phyloP scores from a whole-genome alignment of 1,140 invertebrate genomes.

The Orius insidiosus region DNA sequence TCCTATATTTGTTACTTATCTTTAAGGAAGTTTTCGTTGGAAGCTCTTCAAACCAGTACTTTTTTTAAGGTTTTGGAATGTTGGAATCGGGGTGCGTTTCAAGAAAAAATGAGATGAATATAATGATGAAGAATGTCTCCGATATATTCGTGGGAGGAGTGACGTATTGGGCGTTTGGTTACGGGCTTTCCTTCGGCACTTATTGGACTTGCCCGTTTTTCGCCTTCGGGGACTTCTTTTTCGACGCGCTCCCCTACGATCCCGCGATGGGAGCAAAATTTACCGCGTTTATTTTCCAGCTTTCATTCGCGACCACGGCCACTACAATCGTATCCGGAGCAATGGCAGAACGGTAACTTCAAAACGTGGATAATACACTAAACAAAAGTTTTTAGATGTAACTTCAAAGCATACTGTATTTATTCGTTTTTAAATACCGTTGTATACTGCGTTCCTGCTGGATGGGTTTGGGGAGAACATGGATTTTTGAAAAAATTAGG shows the following conservation, averaged over 20 bases:
- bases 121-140: conserved; percentile 94
- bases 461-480: conserved; percentile 78
- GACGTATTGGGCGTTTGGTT: conserved; percentile 90
- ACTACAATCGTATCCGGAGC: conserved; percentile 80
- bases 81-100: conserved; percentile 83
- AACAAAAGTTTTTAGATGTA: conserved; percentile 51
- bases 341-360: conserved; percentile 77
- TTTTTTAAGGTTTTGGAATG: conserved; percentile 54
- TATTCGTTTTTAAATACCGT: conserved; percentile 79
- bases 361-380: no score
- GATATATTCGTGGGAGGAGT: conserved; percentile 82
- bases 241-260: conserved; percentile 46
- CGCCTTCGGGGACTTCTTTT: conserved; percentile 48
- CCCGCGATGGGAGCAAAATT: conserved; percentile 57
- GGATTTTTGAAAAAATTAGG: conserved; percentile 68
- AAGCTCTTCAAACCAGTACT: no score
- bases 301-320: conserved; percentile 78
- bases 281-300: conserved; percentile 71
- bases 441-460: conserved; percentile 83
- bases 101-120: conserved; percentile 86
- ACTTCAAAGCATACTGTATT: conserved; percentile 78
- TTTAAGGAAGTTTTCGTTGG: no score
- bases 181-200: conserved; percentile 76
- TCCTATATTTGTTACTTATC: no score
- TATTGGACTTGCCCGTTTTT: conserved; percentile 52